Percentiles rank a stretch among this genome's conserved stretches.
Conservation (phyloP, 2,797 vertebrate species). For the Carcharodon carcharias region DNA sequence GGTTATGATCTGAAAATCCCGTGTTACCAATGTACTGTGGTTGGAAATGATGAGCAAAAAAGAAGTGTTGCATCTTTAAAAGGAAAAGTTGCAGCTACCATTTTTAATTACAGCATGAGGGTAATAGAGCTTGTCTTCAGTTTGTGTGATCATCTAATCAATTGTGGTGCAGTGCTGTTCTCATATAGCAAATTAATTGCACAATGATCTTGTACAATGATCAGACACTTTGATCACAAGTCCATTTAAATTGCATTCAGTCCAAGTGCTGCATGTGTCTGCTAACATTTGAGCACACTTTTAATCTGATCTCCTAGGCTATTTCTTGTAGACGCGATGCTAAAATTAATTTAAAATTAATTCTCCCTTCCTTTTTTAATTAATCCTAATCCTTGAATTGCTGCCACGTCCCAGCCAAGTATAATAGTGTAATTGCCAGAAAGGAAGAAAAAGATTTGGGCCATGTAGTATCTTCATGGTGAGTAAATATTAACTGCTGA, state of each 20-base stretch:
- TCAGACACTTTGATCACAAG: constrained; percentile 2
- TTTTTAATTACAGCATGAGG: not conserved
- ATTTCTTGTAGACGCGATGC: not conserved
- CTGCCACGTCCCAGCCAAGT: constrained; percentile 15
- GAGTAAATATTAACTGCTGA: constrained; percentile 8
- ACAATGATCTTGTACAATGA: not conserved
- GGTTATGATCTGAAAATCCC: constrained; percentile 4
- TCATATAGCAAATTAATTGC: not conserved
- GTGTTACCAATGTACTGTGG: not conserved
- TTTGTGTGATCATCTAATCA: not conserved
- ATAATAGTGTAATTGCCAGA: constrained; percentile 20
- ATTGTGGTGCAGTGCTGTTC: not conserved
- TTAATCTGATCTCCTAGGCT: not conserved
- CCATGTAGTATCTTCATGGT: constrained; percentile 35
- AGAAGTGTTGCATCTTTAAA: not conserved
- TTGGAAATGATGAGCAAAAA: not conserved
- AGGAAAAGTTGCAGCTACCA: not conserved
- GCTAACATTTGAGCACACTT: not conserved
- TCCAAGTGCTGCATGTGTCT: not conserved
- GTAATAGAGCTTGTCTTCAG: not conserved
- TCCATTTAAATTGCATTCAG: not conserved
- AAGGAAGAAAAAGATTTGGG: not conserved
- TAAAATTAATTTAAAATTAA: constrained; percentile 11
- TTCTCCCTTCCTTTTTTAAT: not conserved
- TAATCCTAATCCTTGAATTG: not conserved